phyloP scores from a whole-genome alignment of 2,113 vertebrate genomes.

The Myrmecophaga tridactyla region DNA sequence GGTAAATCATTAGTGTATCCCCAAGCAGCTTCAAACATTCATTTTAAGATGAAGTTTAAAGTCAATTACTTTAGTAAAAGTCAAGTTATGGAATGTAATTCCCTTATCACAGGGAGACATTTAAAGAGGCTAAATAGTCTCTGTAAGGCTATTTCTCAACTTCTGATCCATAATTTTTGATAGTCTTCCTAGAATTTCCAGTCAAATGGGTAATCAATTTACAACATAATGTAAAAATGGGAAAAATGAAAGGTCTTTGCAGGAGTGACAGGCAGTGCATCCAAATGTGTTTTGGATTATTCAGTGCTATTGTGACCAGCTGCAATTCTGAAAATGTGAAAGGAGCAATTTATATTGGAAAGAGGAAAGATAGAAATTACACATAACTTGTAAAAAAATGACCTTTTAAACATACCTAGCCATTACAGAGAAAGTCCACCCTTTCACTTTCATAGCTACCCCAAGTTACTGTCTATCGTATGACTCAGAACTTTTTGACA shows the following conservation, averaged over 20 bases:
- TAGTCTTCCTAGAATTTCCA: background rate
- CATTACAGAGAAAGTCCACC: background rate
- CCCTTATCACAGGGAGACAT: constrained; percentile 2
- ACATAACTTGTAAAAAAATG: background rate
- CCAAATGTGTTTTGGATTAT: background rate
- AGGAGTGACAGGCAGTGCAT: background rate
- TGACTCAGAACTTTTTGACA: background rate
- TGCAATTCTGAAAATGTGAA: background rate
- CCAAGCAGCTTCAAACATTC: constrained; percentile 14
- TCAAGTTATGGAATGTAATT: constrained; percentile 28
- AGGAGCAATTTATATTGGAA: background rate
- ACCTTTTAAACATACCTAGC: background rate
- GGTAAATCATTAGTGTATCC: background rate
- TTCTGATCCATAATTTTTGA: constrained; percentile 49
- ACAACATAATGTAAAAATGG: background rate
- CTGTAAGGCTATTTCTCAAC: constrained; percentile 5
- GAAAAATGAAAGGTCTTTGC: background rate
- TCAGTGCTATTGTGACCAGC: background rate
- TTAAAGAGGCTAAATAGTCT: background rate
- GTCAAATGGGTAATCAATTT: constrained; percentile 13
- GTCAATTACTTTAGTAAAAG: constrained; percentile 42
- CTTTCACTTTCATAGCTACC: background rate
- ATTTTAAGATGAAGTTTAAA: constrained; percentile 37
- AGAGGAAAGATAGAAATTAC: background rate
- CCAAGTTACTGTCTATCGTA: background rate